Evolutionary conservation across 2,797 vertebrate genomes (phyloP).

Genomic region (Vultur gryphus): DNA sequence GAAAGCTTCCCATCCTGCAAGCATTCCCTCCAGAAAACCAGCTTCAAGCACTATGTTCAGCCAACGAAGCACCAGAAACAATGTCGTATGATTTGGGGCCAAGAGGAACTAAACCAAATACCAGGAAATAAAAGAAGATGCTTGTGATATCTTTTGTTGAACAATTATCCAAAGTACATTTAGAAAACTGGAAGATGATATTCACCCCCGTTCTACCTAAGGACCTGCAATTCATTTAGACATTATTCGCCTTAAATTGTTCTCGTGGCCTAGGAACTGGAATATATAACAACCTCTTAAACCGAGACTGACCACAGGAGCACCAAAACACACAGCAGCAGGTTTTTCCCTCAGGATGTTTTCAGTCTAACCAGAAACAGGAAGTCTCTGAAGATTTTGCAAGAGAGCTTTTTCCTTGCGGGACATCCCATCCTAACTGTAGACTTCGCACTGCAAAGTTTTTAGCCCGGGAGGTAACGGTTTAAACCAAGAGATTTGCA

Average conservation of each 20-base stretch:
- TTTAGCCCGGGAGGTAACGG: not conserved
- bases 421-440: not conserved
- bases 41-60: not conserved
- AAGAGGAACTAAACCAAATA: not conserved
- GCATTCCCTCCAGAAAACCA: not conserved
- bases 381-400: not conserved
- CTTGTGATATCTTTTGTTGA: not conserved
- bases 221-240: not conserved
- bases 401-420: not conserved
- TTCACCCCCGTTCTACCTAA: not conserved
- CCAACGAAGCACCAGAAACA: not conserved
- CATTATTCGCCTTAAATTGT: not conserved
- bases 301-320: conserved; percentile 35
- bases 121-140: not conserved
- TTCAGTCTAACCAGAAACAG: conserved; percentile 48
- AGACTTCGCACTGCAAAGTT: not conserved
- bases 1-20: conserved; percentile 21
- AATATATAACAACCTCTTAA: conserved; percentile 4
- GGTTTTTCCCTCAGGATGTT: conserved; percentile 41
- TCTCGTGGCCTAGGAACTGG: not conserved
- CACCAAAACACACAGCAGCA: conserved; percentile 25
- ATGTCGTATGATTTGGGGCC: not conserved
- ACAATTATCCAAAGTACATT: not conserved
- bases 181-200: not conserved
- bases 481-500: not conserved